Evolutionary conservation across 2,888 invertebrate species (phyloP).

Genomic region (Hemicrepidius hirtus): DNA sequence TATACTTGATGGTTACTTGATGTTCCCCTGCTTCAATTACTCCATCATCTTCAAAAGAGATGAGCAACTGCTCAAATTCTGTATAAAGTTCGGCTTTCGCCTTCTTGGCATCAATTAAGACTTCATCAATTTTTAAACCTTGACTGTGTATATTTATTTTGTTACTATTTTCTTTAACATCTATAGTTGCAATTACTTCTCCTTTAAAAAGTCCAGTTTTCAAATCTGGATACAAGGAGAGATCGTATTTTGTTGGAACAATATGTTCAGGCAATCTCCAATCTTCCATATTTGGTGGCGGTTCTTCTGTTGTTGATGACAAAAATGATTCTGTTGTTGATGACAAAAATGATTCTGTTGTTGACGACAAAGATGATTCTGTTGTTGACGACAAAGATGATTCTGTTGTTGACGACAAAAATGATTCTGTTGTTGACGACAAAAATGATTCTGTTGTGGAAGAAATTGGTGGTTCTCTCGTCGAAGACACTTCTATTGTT

Average conservation of each 20-base stretch:
- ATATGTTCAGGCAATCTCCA: conserved; percentile 77
- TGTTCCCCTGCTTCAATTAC: conserved; percentile 68
- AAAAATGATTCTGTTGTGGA: conserved; percentile 39
- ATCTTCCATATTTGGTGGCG: conserved; percentile 63
- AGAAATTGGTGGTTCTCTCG: conserved; percentile 28
- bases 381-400: no score
- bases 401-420: no score
- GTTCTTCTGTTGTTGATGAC: conserved; percentile 39
- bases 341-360: no score
- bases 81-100: conserved; percentile 58
- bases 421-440: no score
- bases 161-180: conserved; percentile 70
- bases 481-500: conserved; percentile 42
- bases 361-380: no score
- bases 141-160: conserved; percentile 78
- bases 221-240: conserved; percentile 80
- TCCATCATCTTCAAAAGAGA: conserved; percentile 56
- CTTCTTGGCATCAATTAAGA: conserved; percentile 63
- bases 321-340: no score
- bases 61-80: conserved; percentile 63
- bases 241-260: conserved; percentile 79
- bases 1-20: conserved; percentile 76
- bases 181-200: conserved; percentile 74
- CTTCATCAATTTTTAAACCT: conserved; percentile 73
- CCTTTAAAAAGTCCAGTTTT: conserved; percentile 74